Evolutionary conservation across 2,113 vertebrate species (phyloP).

Genomic region (Phodopus roborovskii): DNA sequence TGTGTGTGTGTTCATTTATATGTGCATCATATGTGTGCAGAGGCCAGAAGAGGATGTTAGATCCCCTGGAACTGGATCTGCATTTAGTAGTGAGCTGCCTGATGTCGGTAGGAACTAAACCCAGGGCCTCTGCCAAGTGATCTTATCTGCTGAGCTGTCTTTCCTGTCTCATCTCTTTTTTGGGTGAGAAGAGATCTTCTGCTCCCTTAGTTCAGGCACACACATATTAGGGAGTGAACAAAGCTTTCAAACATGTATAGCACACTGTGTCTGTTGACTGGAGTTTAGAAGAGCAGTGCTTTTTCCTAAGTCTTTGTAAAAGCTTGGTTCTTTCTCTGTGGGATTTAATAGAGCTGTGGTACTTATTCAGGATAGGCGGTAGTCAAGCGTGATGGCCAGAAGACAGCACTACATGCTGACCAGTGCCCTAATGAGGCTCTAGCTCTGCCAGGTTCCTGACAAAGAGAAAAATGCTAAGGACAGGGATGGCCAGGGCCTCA

Average conservation of each 20-base stretch:
- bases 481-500: neutral
- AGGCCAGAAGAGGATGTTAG: neutral
- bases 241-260: neutral
- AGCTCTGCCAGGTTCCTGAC: neutral
- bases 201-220: neutral
- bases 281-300: neutral
- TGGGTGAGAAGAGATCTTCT: no score
- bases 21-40: neutral
- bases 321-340: neutral
- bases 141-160: neutral
- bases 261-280: neutral
- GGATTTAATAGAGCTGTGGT: neutral
- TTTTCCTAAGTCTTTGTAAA: conserved; percentile 21
- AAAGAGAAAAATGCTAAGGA: neutral
- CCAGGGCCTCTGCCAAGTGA: neutral
- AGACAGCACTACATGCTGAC: conserved; percentile 7
- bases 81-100: neutral
- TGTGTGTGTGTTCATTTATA: neutral
- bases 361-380: neutral
- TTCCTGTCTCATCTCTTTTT: neutral
- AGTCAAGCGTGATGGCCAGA: neutral
- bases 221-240: neutral
- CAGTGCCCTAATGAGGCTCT: neutral
- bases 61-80: neutral
- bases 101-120: neutral